Evolutionary conservation across 2,113 vertebrate genomes (phyloP).

Genomic region (Phalacrocorax carbo): DNA sequence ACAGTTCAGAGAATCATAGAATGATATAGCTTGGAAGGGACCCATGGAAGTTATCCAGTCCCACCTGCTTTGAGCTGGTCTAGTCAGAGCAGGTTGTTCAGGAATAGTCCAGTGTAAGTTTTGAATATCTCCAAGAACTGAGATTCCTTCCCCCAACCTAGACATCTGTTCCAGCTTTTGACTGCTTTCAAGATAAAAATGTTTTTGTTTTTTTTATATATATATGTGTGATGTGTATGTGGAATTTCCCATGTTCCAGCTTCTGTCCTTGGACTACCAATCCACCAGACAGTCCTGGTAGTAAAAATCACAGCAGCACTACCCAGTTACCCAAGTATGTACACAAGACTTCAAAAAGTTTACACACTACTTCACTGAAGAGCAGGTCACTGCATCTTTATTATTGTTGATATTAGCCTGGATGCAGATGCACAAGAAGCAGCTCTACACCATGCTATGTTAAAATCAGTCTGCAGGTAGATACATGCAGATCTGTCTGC

Average conservation of each 20-base stretch:
- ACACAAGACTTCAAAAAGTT: background rate
- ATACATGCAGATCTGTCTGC: background rate
- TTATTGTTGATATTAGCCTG: accelerated
- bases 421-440: background rate
- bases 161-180: background rate
- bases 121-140: background rate
- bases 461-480: background rate
- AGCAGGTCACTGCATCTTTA: accelerated
- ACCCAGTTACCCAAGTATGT: background rate
- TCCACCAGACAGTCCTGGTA: background rate
- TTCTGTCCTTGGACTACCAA: background rate
- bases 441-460: accelerated
- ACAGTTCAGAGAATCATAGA: background rate
- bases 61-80: background rate
- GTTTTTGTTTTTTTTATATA: too few species aligned
- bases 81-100: background rate
- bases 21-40: background rate
- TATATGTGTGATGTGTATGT: accelerated
- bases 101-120: background rate
- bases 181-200: background rate
- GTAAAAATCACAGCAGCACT: background rate
- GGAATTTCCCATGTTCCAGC: background rate
- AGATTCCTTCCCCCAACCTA: background rate
- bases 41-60: background rate
- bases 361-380: accelerated